Base-by-base conservation (phyloP, 2,888 invertebrate species). In the Nebria salina region DNA sequence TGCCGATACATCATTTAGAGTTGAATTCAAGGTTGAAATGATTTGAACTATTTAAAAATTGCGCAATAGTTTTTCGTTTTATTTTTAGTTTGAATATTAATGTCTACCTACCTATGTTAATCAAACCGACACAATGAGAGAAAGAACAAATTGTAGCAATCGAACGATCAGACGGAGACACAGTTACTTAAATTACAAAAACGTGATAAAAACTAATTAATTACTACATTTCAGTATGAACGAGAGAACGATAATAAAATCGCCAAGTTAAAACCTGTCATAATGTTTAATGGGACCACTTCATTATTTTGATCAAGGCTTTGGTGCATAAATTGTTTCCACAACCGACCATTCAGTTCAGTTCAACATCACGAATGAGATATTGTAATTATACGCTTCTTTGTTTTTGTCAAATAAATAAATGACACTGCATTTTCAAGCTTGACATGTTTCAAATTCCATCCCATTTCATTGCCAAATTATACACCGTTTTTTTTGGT, bases 201-300 rank as follows among this genome's bases (percentile, higher is more conserved):
- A 54, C 54, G 11, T 54, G 54, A 54, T 54, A 54, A 54, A 54
- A 54, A 54, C 54, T 54, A 54, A 54, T 54, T 54, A 54, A 54
- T 54, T 54, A 54, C 54, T 54, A 54, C 54, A 54, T 54, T 54
- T 54, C 54, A 54, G 54, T 54, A 54, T 8, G 66, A 13, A 66
- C 26, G 70, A 70, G 25, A 25, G 70, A 20, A 70, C 26, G 11
- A 34, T 26, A 34, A 66, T 15, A 15, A 25, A 70, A 11, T 20
- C 6, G 70, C 25, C 26, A 11, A 70, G 70, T 70, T 70, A 70
- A 70, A 70, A 11, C 26, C 70, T 70, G 70, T 70, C 70, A 70
- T 70, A 70, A 70, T 70, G 70, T 25, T 70, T 70, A 70, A 70
- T 70, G 70, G 70, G 70, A 70, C 70, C 26, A 70, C 70, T 70